Evolutionary conservation across 1,140 invertebrate species (phyloP).

Genomic region (Gonioctena quinquepunctata): DNA sequence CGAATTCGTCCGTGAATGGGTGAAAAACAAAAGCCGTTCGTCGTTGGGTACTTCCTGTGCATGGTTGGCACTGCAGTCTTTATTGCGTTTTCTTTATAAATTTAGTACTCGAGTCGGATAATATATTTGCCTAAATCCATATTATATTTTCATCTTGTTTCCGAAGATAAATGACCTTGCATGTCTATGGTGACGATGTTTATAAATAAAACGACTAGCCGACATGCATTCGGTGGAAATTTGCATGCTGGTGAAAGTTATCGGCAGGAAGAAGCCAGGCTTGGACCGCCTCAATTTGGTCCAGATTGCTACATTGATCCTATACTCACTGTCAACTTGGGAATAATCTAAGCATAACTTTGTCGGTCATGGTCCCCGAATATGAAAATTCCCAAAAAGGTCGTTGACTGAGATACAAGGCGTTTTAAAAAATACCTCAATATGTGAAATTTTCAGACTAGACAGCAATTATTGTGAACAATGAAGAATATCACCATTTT

Average conservation of each 20-base stretch:
- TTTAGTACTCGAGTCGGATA: neutral
- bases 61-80: neutral
- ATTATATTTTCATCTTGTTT: neutral
- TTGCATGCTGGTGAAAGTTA: neutral
- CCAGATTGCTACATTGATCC: no score
- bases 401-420: no score
- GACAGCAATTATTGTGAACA: no score
- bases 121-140: neutral
- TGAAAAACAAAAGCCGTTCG: neutral
- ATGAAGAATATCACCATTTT: no score
- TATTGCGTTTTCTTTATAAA: neutral
- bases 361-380: no score
- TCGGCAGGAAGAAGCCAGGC: no score
- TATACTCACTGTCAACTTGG: no score
- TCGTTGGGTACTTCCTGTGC: neutral
- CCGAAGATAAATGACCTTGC: neutral
- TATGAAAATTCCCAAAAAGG: no score
- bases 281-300: no score
- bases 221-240: neutral
- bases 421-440: no score
- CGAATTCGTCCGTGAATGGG: neutral
- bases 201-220: neutral
- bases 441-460: no score
- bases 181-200: neutral
- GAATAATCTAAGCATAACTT: no score